phyloP scores from a whole-genome alignment of 2,888 invertebrate genomes.

The Drosophila ezoana region DNA sequence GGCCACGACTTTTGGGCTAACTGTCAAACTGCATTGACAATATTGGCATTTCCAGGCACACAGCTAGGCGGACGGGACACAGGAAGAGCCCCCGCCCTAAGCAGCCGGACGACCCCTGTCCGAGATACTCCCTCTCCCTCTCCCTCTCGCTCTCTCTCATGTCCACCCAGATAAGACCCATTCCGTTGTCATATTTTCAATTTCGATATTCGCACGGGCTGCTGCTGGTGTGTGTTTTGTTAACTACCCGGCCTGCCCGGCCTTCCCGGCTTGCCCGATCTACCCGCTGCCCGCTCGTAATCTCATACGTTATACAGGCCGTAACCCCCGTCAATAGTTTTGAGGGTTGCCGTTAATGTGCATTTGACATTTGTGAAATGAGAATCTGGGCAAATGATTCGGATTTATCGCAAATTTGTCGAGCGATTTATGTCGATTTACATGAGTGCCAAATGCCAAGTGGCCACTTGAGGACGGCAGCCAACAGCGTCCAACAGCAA shows the following conservation, averaged over 20 bases:
- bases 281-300: conserved; percentile 21
- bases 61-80: conserved; percentile 25
- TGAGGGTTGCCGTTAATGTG: conserved; percentile 71
- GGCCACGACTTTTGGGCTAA: conserved; percentile 40
- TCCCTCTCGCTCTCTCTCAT: not conserved
- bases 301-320: conserved; percentile 32
- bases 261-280: conserved; percentile 1
- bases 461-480: conserved; percentile 71
- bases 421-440: conserved; percentile 77
- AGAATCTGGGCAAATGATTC: conserved; percentile 79
- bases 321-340: conserved; percentile 62
- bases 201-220: conserved; percentile 68
- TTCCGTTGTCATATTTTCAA: conserved; percentile 75
- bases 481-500: conserved; percentile 24
- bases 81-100: conserved; percentile 34
- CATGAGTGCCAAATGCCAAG: conserved; percentile 79
- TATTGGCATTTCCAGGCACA: conserved; percentile 48
- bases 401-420: conserved; percentile 78
- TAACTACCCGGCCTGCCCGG: conserved; percentile 26
- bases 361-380: conserved; percentile 78
- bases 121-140: not conserved
- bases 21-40: conserved; percentile 75
- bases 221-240: conserved; percentile 42
- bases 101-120: conserved; percentile 37
- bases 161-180: conserved; percentile 37